Evolutionary conservation across 2,888 invertebrate genomes (phyloP), one percentile per base, ranked within the genome.

Genomic region (Neocrepidodera transversa): DNA sequence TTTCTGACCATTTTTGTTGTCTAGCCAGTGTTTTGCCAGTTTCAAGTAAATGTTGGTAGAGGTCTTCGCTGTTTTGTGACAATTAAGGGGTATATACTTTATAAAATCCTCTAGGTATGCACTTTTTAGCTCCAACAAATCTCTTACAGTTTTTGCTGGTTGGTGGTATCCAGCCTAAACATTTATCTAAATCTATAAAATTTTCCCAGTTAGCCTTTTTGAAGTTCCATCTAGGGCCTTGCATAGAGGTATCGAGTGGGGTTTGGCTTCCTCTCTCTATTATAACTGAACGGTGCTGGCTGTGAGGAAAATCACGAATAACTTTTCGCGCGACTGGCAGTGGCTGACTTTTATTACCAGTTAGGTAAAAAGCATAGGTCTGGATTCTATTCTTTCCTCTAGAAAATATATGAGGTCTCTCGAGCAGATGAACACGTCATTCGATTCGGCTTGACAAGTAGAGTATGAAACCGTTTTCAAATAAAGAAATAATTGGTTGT

Each of bases 241-340:
- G 50, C 13, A 51, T 40, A 28, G 61, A 61, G 3, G 49, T 45
- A 13, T 49, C 28, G 8, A 62, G n/a, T 4, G 59, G 47, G 30
- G 58, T 58, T 52, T 61, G 60, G 7, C 11, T 58, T 17, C 58
- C 65, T 8, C 30, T 20, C 20, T 63, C 55, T 14, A 49, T 26
- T 13, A 62, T 28, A 11, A 61, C 51, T 43, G 65, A 62, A 10
- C 63, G 51, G 20, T 65, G 65, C 20, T 65, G 63, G 62, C 60
- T 65, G 28, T 62, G 47, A 2, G 64, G 60, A 36, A 60, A 65
- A 43, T 58, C 54, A 4, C 6, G 8, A 13, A 63, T 54, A 13
- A 61, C 53, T 8, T 30, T 28, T 28, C 23, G 23, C 23, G 23
- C 6, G 23, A n/a, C n/a, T n/a, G n/a, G n/a, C n/a, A n/a, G n/a